A percentile compares a stretch with the other conserved stretches of the same genome.
phyloP scores from a whole-genome alignment of 2,797 vertebrate genomes.

The Amphiprion clarkii region DNA sequence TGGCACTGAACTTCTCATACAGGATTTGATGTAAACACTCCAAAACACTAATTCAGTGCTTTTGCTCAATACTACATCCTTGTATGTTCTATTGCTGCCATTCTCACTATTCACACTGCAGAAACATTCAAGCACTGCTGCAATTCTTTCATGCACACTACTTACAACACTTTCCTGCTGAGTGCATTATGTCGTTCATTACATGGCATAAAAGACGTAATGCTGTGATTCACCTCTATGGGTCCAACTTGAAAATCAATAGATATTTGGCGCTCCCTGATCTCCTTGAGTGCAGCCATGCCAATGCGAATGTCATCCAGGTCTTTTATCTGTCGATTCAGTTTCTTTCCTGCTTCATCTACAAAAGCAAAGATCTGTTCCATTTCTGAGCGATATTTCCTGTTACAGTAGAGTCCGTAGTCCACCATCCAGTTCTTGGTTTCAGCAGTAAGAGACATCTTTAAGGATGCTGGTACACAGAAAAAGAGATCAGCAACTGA shows the following conservation, averaged over 20 bases:
- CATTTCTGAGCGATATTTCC: constrained; percentile 93
- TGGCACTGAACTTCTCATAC: neutral
- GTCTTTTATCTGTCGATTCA: constrained; percentile 92
- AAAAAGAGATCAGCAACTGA: neutral
- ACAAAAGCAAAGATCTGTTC: constrained; percentile 91
- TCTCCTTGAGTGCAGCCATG: constrained; percentile 93
- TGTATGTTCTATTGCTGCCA: neutral
- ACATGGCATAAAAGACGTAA: neutral
- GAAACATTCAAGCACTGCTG: neutral
- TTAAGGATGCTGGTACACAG: constrained; percentile 87
- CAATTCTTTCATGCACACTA: neutral
- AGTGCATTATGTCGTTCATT: neutral
- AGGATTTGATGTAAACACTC: neutral
- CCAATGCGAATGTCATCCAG: constrained; percentile 94
- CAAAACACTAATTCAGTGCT: neutral
- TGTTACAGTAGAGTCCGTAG: constrained; percentile 90
- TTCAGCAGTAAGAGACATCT: constrained; percentile 92
- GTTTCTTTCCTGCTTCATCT: constrained; percentile 92
- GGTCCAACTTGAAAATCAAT: constrained; percentile 93
- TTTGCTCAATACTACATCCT: neutral
- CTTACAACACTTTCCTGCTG: neutral
- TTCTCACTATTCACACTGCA: neutral
- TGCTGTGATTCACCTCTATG: constrained; percentile 88
- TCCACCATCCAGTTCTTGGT: constrained; percentile 93
- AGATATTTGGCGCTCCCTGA: constrained; percentile 91